phyloP scores from a whole-genome alignment of 2,888 invertebrate species.

The Lordiphosa fenestrarum region DNA sequence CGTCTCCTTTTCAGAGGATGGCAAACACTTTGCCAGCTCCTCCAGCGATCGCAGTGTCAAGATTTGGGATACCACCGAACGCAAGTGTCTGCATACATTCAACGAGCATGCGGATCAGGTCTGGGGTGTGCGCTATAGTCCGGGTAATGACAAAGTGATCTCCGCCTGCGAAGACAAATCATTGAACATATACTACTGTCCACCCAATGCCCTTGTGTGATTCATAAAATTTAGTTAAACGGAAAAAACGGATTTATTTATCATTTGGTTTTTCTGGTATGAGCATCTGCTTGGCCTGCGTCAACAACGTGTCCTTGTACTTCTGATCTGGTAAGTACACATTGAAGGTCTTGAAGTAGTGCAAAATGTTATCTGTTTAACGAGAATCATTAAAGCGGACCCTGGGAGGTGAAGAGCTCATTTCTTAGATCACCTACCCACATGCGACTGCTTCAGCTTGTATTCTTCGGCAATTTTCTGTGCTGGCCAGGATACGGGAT shows the following conservation, averaged over 20 bases:
- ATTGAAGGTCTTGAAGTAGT: conserved; percentile 86
- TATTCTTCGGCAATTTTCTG: conserved; percentile 85
- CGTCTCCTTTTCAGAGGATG: conserved; percentile 95
- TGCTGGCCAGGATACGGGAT: conserved; percentile 83
- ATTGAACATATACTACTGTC: conserved; percentile 93
- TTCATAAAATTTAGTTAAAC: conserved; percentile 50
- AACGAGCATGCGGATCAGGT: conserved; percentile 96
- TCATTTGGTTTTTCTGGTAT: conserved; percentile 45
- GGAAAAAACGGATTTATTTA: conserved; percentile 39
- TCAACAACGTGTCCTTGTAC: conserved; percentile 80
- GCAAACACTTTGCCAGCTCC: conserved; percentile 94
- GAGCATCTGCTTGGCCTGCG: conserved; percentile 80
- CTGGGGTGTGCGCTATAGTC: conserved; percentile 95
- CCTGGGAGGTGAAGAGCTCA: too few relatives aligned
- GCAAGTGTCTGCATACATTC: conserved; percentile 96
- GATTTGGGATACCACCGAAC: conserved; percentile 94
- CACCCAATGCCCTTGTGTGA: conserved; percentile 81
- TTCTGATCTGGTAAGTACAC: conserved; percentile 83
- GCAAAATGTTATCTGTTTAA: conserved; percentile 81
- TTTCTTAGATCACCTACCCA: conserved; percentile 79
- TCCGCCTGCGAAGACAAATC: conserved; percentile 96
- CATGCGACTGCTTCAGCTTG: conserved; percentile 84
- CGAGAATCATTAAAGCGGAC: too few relatives aligned
- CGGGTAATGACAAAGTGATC: conserved; percentile 91
- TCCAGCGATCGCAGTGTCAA: conserved; percentile 97